Percentiles rank a stretch among this genome's conserved stretches.
Conservation (phyloP, 2,797 vertebrate genomes). For the Cirrhinus mrigala region DNA sequence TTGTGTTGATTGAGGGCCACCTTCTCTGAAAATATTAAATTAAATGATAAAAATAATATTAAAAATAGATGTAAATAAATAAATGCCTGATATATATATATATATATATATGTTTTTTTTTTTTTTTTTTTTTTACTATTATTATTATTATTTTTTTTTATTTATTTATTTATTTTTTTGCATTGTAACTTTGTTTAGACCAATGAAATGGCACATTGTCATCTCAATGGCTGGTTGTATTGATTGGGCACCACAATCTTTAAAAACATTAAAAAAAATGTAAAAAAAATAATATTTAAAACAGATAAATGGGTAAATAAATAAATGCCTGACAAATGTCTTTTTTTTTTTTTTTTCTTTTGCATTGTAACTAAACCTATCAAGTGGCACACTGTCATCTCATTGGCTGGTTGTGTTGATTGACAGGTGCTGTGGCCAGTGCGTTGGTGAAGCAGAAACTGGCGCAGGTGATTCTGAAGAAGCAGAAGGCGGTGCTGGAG, state of each 20-base stretch:
- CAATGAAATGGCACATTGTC: not conserved
- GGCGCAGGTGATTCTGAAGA: constrained; percentile 93
- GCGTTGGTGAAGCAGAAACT: constrained; percentile 93
- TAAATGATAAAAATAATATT: not conserved
- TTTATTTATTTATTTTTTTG: not conserved
- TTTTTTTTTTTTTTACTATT: not conserved
- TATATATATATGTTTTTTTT: too few relatives aligned
- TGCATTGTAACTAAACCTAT: too few relatives aligned
- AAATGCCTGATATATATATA: too few relatives aligned
- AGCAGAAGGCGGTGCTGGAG: constrained; percentile 90
- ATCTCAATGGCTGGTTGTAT: constrained; percentile 49
- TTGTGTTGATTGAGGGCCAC: constrained; percentile 56
- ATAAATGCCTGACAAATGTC: too few relatives aligned
- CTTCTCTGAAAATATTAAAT: not conserved
- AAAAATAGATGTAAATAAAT: not conserved
- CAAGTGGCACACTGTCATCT: too few relatives aligned
- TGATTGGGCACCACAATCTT: constrained; percentile 44
- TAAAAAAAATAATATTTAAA: not conserved
- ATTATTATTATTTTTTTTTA: not conserved
- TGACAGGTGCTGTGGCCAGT: constrained; percentile 92
- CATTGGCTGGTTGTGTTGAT: constrained; percentile 9
- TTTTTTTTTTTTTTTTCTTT: too few relatives aligned
- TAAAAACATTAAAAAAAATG: not conserved
- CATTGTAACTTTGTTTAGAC: not conserved
- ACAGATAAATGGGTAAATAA: not conserved